Percentiles rank a stretch among this genome's conserved stretches.
phyloP scores from a whole-genome alignment of 2,888 invertebrate species.

The Pecten maximus region DNA sequence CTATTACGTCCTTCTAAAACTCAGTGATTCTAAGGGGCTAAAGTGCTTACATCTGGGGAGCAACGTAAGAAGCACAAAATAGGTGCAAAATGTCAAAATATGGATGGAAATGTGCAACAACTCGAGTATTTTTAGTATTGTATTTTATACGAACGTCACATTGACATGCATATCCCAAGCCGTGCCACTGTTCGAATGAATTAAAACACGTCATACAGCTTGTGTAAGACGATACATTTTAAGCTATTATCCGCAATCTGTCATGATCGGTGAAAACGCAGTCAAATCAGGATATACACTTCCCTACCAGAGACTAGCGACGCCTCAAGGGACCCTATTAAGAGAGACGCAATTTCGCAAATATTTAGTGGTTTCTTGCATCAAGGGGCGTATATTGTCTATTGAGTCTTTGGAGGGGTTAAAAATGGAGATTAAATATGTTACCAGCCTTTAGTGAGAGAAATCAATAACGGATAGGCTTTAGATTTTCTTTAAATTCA shows the following conservation, averaged over 20 bases:
- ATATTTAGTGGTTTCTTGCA: not conserved
- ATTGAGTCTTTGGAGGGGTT: not conserved
- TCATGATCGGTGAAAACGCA: not conserved
- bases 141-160: too few species aligned
- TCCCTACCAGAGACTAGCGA: not conserved
- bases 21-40: too few species aligned
- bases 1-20: too few species aligned
- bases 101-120: too few species aligned
- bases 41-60: too few species aligned
- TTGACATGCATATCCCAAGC: too few species aligned
- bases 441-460: not conserved
- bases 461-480: not conserved
- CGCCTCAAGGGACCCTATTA: not conserved
- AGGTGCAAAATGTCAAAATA: too few species aligned
- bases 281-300: not conserved
- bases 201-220: too few species aligned
- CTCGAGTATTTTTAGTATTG: too few species aligned
- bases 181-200: too few species aligned
- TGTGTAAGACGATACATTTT: too few species aligned
- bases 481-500: not conserved
- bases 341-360: not conserved
- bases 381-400: not conserved
- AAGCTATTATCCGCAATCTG: not conserved
- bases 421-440: not conserved
- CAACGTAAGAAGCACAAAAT: too few species aligned